Evolutionary conservation across 2,113 vertebrate genomes (phyloP).

Genomic region (Brachionichthys hirsutus): DNA sequence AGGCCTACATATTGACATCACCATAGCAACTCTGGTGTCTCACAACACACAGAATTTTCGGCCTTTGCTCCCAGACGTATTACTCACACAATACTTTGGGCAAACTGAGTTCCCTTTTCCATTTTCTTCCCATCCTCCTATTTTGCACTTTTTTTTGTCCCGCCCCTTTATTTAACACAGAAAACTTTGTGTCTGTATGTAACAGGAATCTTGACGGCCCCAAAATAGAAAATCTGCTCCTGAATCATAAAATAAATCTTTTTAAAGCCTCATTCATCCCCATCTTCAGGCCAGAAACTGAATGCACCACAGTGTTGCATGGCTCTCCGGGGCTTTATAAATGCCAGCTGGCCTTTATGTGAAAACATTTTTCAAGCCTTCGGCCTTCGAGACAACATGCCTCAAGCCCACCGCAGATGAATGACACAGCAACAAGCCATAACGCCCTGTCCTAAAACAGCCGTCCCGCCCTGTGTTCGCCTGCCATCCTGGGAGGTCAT

Average conservation of each 20-base stretch:
- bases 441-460: constrained; percentile 67
- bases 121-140: constrained; percentile 30
- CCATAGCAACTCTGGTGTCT: constrained; percentile 54
- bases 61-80: constrained; percentile 46
- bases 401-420: constrained; percentile 33
- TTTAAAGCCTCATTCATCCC: constrained; percentile 2
- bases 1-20: constrained; percentile 33
- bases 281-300: constrained; percentile 8
- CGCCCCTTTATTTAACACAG: constrained; percentile 11
- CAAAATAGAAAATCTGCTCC: constrained; percentile 4
- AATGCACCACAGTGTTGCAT: constrained; percentile 4
- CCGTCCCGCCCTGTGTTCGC: constrained; percentile 32
- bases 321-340: constrained; percentile 22
- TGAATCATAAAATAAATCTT: not conserved
- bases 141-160: constrained; percentile 8
- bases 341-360: constrained; percentile 45
- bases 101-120: constrained; percentile 53
- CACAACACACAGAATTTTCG: too few species aligned
- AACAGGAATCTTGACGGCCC: constrained; percentile 1
- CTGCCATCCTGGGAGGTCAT: constrained; percentile 68
- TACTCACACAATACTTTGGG: constrained; percentile 57
- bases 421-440: constrained; percentile 62
- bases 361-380: constrained; percentile 46
- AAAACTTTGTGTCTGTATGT: constrained; percentile 4
- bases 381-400: constrained; percentile 50